These are phyloP conservation scores for Tenodera sinensis DNA, from an alignment of 2,888 invertebrate genomes.

Conservation along the genomic window DNA sequence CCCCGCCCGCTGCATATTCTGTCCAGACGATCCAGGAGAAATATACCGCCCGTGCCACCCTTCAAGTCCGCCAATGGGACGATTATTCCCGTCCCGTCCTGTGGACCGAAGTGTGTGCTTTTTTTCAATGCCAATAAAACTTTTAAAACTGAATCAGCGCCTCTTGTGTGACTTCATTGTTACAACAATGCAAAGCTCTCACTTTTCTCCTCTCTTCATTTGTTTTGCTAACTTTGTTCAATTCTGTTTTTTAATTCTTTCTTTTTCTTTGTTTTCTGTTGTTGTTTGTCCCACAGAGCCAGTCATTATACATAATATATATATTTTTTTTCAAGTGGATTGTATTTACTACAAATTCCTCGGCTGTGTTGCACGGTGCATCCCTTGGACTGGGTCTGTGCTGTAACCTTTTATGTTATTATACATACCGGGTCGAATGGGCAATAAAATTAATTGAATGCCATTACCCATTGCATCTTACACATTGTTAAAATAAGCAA, in stretches of 20 bases:
- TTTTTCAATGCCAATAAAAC: conserved; percentile 34
- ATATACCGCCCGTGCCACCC: conserved; percentile 32
- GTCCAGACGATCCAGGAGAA: conserved; percentile 25
- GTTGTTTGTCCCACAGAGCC: conserved; percentile 9
- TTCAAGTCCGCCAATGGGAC: conserved; percentile 26
- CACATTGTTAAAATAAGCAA: conserved; percentile 31
- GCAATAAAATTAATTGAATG: conserved; percentile 29
- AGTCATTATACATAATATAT: background rate
- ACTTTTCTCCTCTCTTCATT: conserved; percentile 6
- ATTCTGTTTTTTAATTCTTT: background rate
- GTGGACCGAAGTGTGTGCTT: conserved; percentile 33
- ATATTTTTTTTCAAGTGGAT: conserved; percentile 15
- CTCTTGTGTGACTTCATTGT: conserved; percentile 28
- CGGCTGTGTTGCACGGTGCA: conserved; percentile 28
- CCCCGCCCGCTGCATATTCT: conserved; percentile 19
- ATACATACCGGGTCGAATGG: conserved; percentile 19
- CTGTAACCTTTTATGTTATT: conserved; percentile 27
- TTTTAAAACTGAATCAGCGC: conserved; percentile 31
- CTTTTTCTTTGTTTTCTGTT: background rate
- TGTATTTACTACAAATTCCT: conserved; percentile 24
- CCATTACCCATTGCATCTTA: conserved; percentile 30
- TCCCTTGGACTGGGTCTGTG: conserved; percentile 20
- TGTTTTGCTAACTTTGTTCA: background rate
- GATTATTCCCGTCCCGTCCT: conserved; percentile 13
- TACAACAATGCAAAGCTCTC: background rate